A percentile compares a stretch with the other conserved stretches of the same genome.
Conservation (phyloP, 2,888 invertebrate genomes). For the Boloria euphrosyne region DNA sequence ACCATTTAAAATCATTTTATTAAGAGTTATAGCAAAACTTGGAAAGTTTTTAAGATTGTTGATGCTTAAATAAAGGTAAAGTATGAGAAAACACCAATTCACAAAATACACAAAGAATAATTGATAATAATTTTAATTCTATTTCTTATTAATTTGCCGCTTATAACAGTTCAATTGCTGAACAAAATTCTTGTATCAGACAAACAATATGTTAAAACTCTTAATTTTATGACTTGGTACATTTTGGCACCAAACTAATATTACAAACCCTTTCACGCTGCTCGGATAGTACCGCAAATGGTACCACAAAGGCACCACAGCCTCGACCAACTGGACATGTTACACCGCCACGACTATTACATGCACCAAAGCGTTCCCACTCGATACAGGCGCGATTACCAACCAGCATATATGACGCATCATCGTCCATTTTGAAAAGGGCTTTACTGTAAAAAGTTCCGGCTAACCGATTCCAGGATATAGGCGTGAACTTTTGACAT, state of each 20-base stretch:
- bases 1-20: no score
- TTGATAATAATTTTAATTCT: no score
- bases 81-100: no score
- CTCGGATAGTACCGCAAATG: constrained; percentile 55
- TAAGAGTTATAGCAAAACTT: no score
- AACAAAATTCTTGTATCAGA: no score
- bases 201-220: no score
- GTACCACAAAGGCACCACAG: constrained; percentile 74
- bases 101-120: no score
- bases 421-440: constrained; percentile 81
- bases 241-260: background rate
- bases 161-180: no score
- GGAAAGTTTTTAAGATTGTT: no score
- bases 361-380: constrained; percentile 49
- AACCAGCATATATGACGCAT: constrained; percentile 67
- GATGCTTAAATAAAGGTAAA: no score
- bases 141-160: no score
- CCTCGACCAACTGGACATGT: constrained; percentile 75
- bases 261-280: constrained; percentile 62
- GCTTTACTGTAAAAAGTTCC: constrained; percentile 77
- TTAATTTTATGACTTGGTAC: no score
- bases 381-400: constrained; percentile 69
- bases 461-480: constrained; percentile 72
- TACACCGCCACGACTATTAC: constrained; percentile 70
- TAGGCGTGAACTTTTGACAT: constrained; percentile 54